These are phyloP conservation scores for Nudaria mundana DNA, from an alignment of 2,888 invertebrate species.

Conservation along the genomic window DNA sequence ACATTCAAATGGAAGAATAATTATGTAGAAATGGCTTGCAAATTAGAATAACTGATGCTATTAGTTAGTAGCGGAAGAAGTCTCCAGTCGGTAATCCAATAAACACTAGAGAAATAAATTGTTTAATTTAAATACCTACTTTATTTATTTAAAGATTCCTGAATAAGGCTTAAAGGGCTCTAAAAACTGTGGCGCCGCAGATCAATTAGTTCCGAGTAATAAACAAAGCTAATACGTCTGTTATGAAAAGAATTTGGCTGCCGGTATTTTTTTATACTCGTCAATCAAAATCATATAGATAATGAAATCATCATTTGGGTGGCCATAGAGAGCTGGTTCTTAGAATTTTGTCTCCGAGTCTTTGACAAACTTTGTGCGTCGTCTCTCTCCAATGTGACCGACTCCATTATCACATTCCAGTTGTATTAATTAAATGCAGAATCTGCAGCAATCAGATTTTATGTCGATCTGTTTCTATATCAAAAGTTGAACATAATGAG, in stretches of 20 bases:
- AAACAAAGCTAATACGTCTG: slow-evolving; percentile 71
- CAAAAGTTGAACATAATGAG: slow-evolving; percentile 2
- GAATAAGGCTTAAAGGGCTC: slow-evolving; percentile 30
- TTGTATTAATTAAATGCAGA: slow-evolving; percentile 72
- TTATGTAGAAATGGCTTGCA: too few relatives aligned
- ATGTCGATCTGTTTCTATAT: background rate
- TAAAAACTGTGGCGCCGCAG: slow-evolving; percentile 75
- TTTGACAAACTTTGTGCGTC: slow-evolving; percentile 25
- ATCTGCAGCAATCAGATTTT: background rate
- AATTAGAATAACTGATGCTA: too few relatives aligned
- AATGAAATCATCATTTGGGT: slow-evolving; percentile 82
- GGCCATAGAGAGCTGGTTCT: slow-evolving; percentile 75
- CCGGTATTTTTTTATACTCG: slow-evolving; percentile 73
- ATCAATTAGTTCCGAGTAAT: slow-evolving; percentile 78
- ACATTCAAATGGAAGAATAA: too few relatives aligned
- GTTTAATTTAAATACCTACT: too few relatives aligned
- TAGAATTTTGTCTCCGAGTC: slow-evolving; percentile 56
- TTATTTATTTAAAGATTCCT: slow-evolving; percentile 20
- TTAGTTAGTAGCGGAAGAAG: too few relatives aligned
- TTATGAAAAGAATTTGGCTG: slow-evolving; percentile 73
- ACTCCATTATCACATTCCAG: slow-evolving; percentile 78
- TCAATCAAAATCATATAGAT: slow-evolving; percentile 81
- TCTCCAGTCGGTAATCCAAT: too few relatives aligned
- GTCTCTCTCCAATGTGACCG: slow-evolving; percentile 44
- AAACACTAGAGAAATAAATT: too few relatives aligned